Conservation (phyloP, 2,113 vertebrate species). For the Chaetura pelagica region DNA sequence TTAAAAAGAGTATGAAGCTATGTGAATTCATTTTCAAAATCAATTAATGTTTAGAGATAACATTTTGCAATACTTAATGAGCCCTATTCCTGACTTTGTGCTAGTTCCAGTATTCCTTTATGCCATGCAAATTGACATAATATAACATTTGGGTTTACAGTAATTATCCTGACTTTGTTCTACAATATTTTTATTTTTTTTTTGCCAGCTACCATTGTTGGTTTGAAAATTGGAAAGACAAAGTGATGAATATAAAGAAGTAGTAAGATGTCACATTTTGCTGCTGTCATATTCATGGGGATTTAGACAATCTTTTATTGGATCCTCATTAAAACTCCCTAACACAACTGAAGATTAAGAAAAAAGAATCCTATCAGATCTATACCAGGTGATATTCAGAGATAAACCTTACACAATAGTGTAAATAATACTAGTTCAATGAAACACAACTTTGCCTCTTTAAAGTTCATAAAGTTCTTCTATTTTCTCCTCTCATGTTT, state of each 20-base stretch:
- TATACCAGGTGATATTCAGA: neutral
- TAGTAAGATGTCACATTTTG: neutral
- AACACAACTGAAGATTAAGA: neutral
- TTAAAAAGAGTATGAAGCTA: neutral
- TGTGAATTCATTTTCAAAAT: conserved; percentile 10
- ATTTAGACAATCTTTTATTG: neutral
- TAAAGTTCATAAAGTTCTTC: neutral
- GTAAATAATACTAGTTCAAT: neutral
- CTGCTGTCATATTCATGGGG: neutral
- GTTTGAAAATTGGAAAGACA: neutral
- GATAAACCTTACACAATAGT: neutral
- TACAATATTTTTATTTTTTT: neutral
- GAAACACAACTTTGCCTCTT: neutral
- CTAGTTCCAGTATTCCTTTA: neutral
- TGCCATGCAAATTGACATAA: neutral
- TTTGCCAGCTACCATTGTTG: neutral
- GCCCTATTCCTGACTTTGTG: neutral
- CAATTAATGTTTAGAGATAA: conserved; percentile 6
- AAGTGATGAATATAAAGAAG: neutral
- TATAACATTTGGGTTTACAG: neutral
- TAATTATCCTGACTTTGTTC: neutral
- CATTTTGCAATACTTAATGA: neutral
- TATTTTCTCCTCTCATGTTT: neutral
- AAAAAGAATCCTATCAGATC: neutral
- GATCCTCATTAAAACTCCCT: neutral